Conservation (phyloP, 2,888 invertebrate genomes). For the Lithosia quadra region DNA sequence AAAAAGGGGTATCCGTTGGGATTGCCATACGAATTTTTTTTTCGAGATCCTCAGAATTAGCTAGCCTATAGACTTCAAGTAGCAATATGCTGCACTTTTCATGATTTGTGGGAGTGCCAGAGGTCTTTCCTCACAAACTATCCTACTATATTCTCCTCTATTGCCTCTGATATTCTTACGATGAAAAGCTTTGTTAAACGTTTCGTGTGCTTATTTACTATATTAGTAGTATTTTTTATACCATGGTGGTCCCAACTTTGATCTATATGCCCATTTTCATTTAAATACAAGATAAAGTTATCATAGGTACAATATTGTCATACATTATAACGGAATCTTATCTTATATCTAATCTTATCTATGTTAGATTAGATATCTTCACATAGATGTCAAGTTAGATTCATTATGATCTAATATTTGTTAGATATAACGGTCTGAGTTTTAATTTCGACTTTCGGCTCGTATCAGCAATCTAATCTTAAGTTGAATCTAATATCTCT, state of each 20-base stretch:
- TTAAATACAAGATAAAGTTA: background rate
- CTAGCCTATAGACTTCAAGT: background rate
- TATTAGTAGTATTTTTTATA: background rate
- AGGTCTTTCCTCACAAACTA: background rate
- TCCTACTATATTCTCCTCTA: background rate
- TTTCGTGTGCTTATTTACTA: background rate
- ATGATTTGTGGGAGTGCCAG: too few species aligned
- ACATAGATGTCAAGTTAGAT: conserved; percentile 1
- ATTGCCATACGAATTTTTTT: too few species aligned
- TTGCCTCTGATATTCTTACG: background rate
- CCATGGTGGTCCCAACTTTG: background rate
- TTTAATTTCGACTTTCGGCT: background rate
- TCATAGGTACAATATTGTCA: background rate
- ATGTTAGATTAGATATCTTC: background rate
- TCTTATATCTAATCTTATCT: background rate
- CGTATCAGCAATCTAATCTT: background rate
- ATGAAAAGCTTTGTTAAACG: background rate
- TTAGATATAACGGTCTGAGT: background rate
- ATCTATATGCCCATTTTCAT: background rate
- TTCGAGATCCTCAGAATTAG: too few species aligned
- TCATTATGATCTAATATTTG: conserved; percentile 2
- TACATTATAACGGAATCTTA: background rate
- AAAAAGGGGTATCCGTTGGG: too few species aligned
- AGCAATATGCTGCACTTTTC: too few species aligned
- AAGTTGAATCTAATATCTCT: background rate